These are phyloP conservation scores for Cremastinae sp. DNA, from an alignment of 2,888 invertebrate species.

Conservation along the genomic window DNA sequence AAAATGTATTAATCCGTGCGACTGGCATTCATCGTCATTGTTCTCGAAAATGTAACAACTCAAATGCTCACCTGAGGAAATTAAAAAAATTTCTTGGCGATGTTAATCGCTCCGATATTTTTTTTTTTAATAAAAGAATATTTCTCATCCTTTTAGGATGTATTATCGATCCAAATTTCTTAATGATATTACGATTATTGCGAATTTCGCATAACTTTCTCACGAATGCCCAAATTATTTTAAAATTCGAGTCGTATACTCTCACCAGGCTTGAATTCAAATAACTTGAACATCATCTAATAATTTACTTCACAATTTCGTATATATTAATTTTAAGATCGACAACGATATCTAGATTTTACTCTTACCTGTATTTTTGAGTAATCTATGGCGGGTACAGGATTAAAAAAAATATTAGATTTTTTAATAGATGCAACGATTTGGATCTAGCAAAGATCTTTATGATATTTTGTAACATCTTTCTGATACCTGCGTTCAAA, in stretches of 20 bases:
- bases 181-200: neutral
- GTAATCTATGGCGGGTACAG: conserved; percentile 16
- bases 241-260: conserved; percentile 16
- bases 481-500: conserved; percentile 9
- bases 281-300: no score
- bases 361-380: conserved; percentile 29
- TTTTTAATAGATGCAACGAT: neutral
- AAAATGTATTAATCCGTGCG: conserved; percentile 20
- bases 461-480: neutral
- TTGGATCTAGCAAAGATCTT: conserved; percentile 4
- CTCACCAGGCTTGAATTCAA: conserved; percentile 12
- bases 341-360: conserved; percentile 16
- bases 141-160: neutral
- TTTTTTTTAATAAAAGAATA: neutral
- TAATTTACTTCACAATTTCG: conserved; percentile 27
- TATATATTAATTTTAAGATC: conserved; percentile 21
- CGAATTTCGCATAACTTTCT: conserved; percentile 21
- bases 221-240: conserved; percentile 14
- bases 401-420: conserved; percentile 6
- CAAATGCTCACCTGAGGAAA: conserved; percentile 6
- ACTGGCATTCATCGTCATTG: conserved; percentile 54
- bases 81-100: conserved; percentile 20
- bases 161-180: neutral
- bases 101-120: conserved; percentile 33
- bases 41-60: conserved; percentile 33